Conservation (phyloP, 1,140 invertebrate genomes). For the Sitophilus oryzae region DNA sequence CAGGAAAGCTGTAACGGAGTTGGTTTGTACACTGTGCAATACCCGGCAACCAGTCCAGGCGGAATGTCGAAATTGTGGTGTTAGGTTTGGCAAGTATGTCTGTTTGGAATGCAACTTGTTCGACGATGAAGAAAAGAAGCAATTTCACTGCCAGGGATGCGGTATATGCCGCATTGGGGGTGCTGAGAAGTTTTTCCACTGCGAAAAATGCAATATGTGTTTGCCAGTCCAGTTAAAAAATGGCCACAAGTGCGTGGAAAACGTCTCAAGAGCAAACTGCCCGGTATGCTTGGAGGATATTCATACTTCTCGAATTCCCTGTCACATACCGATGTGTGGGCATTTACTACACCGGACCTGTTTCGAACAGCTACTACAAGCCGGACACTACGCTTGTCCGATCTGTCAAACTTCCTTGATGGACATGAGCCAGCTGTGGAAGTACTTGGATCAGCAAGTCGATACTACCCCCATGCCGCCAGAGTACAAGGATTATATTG, state of each 20-base stretch:
- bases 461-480: slow-evolving; percentile 72
- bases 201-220: slow-evolving; percentile 81
- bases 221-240: slow-evolving; percentile 70
- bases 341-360: slow-evolving; percentile 77
- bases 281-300: slow-evolving; percentile 84
- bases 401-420: slow-evolving; percentile 78
- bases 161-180: slow-evolving; percentile 84
- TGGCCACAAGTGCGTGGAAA: slow-evolving; percentile 83
- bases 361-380: slow-evolving; percentile 69
- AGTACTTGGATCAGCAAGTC: slow-evolving; percentile 73
- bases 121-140: slow-evolving; percentile 80
- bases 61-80: slow-evolving; percentile 66
- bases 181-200: slow-evolving; percentile 80
- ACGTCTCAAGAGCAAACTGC: slow-evolving; percentile 78
- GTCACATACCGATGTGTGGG: slow-evolving; percentile 80
- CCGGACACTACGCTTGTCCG: slow-evolving; percentile 81
- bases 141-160: slow-evolving; percentile 84
- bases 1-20: slow-evolving; percentile 70
- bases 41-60: slow-evolving; percentile 74
- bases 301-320: slow-evolving; percentile 79
- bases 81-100: slow-evolving; percentile 79
- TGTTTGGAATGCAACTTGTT: slow-evolving; percentile 83
- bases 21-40: slow-evolving; percentile 75
- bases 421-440: slow-evolving; percentile 78
- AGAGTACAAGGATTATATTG: slow-evolving; percentile 70